Base-by-base conservation (phyloP, 2,797 vertebrate species). In the Enteromius argenteus region DNA sequence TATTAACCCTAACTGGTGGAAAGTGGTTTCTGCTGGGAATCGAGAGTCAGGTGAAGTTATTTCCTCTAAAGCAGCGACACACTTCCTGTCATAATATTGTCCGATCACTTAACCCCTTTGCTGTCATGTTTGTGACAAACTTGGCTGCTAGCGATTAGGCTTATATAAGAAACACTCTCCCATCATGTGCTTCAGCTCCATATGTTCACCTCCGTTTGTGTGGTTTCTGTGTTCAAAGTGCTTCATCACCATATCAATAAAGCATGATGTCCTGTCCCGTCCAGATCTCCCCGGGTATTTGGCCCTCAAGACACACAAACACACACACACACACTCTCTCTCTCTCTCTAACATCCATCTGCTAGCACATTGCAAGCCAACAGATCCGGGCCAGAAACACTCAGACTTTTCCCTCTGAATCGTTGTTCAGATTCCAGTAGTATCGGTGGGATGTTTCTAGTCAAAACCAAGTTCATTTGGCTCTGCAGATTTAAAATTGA, bases 311-410 rank as follows among this genome's bases (percentile, higher is more conserved):
- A 84, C 64, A 79, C 77, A 67, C 67, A 35, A 44, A 42, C 53
- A 60, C n/a, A 23, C n/a, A 60, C n/a, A 23, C n/a, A 51, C 49
- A 19, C 5, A 11, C 10, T 10, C 42, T 10, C 42, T 64, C 79
- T 51, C 62, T 8, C 44, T 49, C 66, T 49, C 19, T 73, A 44
- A 80, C 67, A 64, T 74, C 83, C 92, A 93, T 94, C 93, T 94
- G 93, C 89, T 90, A 87, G 62, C 66, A 79, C 56, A 88, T 42
- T 75, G 82, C 62, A 85, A 87, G 90, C 92, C 79, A 60, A 60
- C 37, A 32, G 51, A 81, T 68, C 49, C 4, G 17, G 8, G 79
- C 67, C 79, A 68, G 46, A 56, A 80, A 56, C 30, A 37, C 49
- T 53, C 35, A 44, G 32, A 56, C 37, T 46, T 71, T 58, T 69